Percentiles rank a stretch among this genome's conserved stretches.
phyloP scores from a whole-genome alignment of 2,797 vertebrate genomes.

The Eulemur mongoz region DNA sequence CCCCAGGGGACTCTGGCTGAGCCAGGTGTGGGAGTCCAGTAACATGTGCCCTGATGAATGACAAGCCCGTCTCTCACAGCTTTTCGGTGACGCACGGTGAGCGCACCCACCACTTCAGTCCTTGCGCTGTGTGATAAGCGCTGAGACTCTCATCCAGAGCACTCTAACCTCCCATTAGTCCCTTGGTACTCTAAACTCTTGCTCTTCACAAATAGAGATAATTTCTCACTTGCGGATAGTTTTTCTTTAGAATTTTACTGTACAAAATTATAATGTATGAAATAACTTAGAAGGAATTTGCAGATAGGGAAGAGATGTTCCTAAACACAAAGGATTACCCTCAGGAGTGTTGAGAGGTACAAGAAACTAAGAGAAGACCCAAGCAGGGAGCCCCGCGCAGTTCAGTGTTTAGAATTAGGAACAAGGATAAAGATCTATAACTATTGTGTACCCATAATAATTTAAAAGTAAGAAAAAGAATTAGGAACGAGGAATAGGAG shows the following conservation, averaged over 20 bases:
- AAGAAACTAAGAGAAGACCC: background rate
- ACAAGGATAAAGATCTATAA: background rate
- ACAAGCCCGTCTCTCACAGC: background rate
- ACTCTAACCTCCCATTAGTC: background rate
- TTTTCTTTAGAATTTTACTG: background rate
- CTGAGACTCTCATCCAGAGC: accelerated
- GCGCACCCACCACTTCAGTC: background rate
- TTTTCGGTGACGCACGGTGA: background rate
- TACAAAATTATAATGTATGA: background rate
- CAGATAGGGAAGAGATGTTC: background rate
- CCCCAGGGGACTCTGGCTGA: background rate
- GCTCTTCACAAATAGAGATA: background rate
- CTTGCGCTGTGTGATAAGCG: background rate
- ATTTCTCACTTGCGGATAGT: background rate
- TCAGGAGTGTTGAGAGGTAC: background rate
- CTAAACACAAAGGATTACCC: background rate
- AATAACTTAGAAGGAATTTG: background rate
- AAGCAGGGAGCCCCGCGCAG: too few species aligned
- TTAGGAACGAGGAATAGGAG: background rate
- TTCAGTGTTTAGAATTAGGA: background rate
- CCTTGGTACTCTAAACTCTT: background rate
- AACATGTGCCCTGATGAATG: background rate
- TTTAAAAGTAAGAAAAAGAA: background rate
- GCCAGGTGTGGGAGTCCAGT: background rate
- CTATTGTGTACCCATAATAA: background rate